These are phyloP conservation scores for Tyria jacobaeae DNA, from an alignment of 2,888 invertebrate species.

Conservation along the genomic window DNA sequence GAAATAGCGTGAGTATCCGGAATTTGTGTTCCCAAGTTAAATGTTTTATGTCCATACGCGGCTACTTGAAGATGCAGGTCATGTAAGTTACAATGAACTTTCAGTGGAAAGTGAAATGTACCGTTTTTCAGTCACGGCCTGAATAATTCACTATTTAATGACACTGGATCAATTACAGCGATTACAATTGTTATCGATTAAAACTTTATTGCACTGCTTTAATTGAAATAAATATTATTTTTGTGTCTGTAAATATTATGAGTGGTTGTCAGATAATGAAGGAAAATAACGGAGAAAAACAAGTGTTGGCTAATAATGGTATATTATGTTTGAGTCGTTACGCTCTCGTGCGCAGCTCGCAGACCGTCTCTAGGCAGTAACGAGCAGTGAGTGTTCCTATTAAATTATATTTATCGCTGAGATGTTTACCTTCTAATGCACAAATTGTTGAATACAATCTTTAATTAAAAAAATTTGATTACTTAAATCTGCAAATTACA, in stretches of 20 bases:
- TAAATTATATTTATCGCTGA: slow-evolving; percentile 74
- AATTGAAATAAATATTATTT: slow-evolving; percentile 28
- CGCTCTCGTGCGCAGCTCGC: slow-evolving; percentile 73
- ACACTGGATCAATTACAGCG: slow-evolving; percentile 48
- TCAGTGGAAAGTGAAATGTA: slow-evolving; percentile 47
- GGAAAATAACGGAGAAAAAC: slow-evolving; percentile 51
- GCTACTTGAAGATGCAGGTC: slow-evolving; percentile 40
- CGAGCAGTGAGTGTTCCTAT: slow-evolving; percentile 67
- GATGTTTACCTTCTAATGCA: too few species aligned
- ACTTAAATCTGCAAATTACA: background rate
- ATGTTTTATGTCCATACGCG: slow-evolving; percentile 11
- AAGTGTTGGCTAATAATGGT: slow-evolving; percentile 57
- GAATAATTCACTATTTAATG: slow-evolving; percentile 50
- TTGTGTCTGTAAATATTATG: slow-evolving; percentile 33
- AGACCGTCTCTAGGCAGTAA: slow-evolving; percentile 60
- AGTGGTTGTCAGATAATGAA: slow-evolving; percentile 29
- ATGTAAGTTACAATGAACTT: slow-evolving; percentile 39
- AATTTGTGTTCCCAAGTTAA: slow-evolving; percentile 11
- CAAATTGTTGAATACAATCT: too few species aligned
- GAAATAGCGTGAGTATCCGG: slow-evolving; percentile 12
- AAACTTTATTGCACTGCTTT: slow-evolving; percentile 21
- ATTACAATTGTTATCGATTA: slow-evolving; percentile 46
- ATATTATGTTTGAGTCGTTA: slow-evolving; percentile 65
- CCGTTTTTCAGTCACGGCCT: slow-evolving; percentile 47
- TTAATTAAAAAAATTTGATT: too few species aligned